phyloP scores from a whole-genome alignment of 2,888 invertebrate species.

The Petrophora chlorosata region DNA sequence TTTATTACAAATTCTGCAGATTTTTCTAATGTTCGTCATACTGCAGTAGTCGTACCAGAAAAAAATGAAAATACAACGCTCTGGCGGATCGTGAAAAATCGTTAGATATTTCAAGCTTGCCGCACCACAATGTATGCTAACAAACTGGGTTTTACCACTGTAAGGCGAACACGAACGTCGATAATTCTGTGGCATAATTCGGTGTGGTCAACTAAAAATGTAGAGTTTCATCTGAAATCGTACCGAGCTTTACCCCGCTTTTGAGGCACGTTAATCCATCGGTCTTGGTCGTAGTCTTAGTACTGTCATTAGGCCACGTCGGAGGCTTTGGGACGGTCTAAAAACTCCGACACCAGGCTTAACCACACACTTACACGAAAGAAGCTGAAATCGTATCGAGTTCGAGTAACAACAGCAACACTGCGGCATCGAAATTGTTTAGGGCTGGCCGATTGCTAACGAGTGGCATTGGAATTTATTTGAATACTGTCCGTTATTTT shows the following conservation, averaged over 20 bases:
- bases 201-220: too few species aligned
- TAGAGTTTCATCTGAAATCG: too few species aligned
- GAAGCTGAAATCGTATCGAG: too few species aligned
- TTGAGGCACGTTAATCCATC: too few species aligned
- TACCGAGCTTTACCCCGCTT: too few species aligned
- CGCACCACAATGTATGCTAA: constrained; percentile 54
- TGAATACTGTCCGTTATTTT: constrained; percentile 40
- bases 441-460: constrained; percentile 45
- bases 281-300: too few species aligned
- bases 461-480: constrained; percentile 49
- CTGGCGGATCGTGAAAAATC: constrained; percentile 42
- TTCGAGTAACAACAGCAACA: constrained; percentile 35
- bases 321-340: too few species aligned
- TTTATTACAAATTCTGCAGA: neutral
- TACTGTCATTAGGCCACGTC: too few species aligned
- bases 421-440: constrained; percentile 44
- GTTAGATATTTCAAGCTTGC: constrained; percentile 50
- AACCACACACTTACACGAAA: too few species aligned
- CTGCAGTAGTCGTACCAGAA: constrained; percentile 14
- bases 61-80: constrained; percentile 35
- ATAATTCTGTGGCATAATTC: too few species aligned
- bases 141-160: constrained; percentile 41
- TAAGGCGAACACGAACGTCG: too few species aligned
- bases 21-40: constrained; percentile 9
- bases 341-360: too few species aligned